Percentiles rank a stretch among this genome's conserved stretches.
Evolutionary conservation across 2,113 vertebrate genomes (phyloP).

Genomic region (Orthonyx spaldingii): DNA sequence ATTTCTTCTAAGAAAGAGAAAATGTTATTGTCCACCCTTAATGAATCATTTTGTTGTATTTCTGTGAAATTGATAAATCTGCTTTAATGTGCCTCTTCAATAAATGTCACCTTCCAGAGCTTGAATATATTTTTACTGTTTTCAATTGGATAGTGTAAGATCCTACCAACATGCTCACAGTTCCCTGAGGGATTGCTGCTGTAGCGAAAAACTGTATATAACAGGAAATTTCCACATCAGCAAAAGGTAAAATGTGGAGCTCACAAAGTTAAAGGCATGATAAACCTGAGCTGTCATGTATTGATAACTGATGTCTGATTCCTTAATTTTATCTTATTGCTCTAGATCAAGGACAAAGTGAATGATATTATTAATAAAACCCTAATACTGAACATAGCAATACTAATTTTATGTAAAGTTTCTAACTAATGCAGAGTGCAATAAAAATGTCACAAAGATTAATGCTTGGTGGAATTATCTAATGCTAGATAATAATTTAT

Average conservation of each 20-base stretch:
- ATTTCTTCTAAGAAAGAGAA: background rate
- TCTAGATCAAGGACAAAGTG: constrained; percentile 60
- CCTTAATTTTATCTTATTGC: constrained; percentile 64
- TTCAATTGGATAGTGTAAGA: background rate
- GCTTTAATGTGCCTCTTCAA: constrained; percentile 7
- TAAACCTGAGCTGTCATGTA: constrained; percentile 44
- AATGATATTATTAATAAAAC: constrained; percentile 59
- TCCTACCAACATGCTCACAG: background rate
- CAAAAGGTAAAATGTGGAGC: background rate
- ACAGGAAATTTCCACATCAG: constrained; percentile 16
- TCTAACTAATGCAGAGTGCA: constrained; percentile 54
- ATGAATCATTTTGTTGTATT: background rate
- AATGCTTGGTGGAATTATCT: constrained; percentile 57
- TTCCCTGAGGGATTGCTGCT: background rate
- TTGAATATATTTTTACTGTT: background rate
- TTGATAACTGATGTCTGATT: constrained; percentile 57
- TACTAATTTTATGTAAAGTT: constrained; percentile 67
- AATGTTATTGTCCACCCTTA: background rate
- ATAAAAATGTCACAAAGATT: constrained; percentile 61
- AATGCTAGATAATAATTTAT: constrained; percentile 59
- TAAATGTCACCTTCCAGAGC: background rate
- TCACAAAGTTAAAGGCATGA: background rate
- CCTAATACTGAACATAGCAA: constrained; percentile 42
- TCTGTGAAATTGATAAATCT: constrained; percentile 19
- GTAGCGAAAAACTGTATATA: background rate